Evolutionary conservation across 2,113 vertebrate genomes (phyloP).

Genomic region (Gavia stellata): DNA sequence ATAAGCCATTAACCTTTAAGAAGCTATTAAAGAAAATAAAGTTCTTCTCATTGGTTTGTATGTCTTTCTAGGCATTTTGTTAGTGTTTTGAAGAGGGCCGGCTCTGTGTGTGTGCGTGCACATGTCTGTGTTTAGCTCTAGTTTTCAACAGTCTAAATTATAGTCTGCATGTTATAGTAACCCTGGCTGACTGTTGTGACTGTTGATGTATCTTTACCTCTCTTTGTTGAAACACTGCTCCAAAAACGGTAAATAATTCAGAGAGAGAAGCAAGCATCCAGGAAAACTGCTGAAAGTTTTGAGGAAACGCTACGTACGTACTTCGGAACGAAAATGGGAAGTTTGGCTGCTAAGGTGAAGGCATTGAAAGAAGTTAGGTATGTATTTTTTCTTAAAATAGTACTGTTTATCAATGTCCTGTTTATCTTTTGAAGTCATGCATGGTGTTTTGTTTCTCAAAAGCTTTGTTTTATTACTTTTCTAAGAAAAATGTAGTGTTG

Average conservation of each 20-base stretch:
- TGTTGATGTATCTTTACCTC: not conserved
- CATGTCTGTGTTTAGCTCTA: not conserved
- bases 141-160: not conserved
- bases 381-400: not conserved
- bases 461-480: not conserved
- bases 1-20: not conserved
- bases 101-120: not conserved
- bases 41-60: not conserved
- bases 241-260: constrained; percentile 42
- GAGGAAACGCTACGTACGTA: constrained; percentile 44
- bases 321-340: constrained; percentile 50
- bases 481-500: not conserved
- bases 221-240: not conserved
- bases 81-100: not conserved
- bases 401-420: not conserved
- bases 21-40: not conserved
- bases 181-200: not conserved
- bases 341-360: constrained; percentile 67
- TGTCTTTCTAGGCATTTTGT: not conserved
- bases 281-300: constrained; percentile 50
- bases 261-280: constrained; percentile 63
- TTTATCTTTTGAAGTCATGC: not conserved
- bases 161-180: not conserved
- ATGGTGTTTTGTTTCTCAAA: not conserved
- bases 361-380: constrained; percentile 64